phyloP scores from a whole-genome alignment of 2,797 vertebrate species.

The Helarctos malayanus region DNA sequence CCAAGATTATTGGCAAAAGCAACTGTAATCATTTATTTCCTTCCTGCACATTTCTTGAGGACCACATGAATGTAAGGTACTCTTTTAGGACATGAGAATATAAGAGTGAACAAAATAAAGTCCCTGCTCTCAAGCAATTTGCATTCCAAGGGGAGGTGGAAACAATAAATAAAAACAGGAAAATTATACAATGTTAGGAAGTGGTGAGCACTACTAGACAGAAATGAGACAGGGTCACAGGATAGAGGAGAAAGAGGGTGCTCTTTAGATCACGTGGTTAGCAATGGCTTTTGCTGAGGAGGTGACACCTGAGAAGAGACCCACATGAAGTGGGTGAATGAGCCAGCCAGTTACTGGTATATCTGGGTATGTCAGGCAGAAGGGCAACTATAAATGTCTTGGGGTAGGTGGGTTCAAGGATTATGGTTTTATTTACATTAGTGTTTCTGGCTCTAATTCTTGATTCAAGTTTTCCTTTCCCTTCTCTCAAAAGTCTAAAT shows the following conservation, averaged over 20 bases:
- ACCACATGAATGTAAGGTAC: not conserved
- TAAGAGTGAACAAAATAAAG: not conserved
- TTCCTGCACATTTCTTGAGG: not conserved
- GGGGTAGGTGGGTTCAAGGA: rapidly evolving
- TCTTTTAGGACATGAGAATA: not conserved
- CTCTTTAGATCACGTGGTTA: not conserved
- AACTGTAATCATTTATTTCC: not conserved
- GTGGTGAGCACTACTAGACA: not conserved
- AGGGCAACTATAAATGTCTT: not conserved
- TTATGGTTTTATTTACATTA: slow-evolving; percentile 1
- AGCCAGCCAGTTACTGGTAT: not conserved
- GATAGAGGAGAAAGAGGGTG: not conserved
- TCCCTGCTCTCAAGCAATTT: not conserved
- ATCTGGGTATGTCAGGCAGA: not conserved
- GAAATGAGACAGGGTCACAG: not conserved
- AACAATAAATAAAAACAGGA: not conserved
- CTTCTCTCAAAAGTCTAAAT: not conserved
- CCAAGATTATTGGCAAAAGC: not conserved
- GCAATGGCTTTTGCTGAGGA: not conserved
- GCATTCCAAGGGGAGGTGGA: not conserved
- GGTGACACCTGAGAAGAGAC: not conserved
- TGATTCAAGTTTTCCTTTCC: not conserved
- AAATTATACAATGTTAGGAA: not conserved
- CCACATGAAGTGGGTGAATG: not conserved
- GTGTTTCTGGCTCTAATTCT: not conserved